These are phyloP conservation scores for Piaya cayana DNA, from an alignment of 2,113 vertebrate species.

Conservation along the genomic window DNA sequence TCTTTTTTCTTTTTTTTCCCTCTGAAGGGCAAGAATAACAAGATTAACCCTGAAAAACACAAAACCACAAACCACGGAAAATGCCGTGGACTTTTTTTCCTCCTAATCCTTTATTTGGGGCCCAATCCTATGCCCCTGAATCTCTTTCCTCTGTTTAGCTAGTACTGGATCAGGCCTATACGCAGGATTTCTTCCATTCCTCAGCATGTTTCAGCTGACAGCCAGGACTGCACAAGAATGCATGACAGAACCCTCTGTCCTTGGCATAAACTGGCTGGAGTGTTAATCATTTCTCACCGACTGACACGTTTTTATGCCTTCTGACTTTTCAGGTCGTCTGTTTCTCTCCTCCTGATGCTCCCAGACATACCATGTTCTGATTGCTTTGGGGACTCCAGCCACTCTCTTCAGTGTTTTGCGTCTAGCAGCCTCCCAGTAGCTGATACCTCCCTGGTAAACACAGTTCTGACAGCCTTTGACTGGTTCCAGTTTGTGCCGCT, in stretches of 20 bases:
- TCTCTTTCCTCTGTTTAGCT: not conserved
- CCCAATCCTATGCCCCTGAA: not conserved
- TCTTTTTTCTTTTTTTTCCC: not conserved
- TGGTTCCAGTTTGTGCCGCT: conserved; percentile 28
- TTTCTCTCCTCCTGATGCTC: not conserved
- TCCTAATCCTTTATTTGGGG: not conserved
- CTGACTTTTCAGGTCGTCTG: not conserved
- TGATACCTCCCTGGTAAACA: not conserved
- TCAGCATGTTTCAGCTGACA: conserved; percentile 2
- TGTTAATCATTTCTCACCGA: conserved; percentile 25
- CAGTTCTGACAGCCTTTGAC: not conserved
- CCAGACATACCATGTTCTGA: not conserved
- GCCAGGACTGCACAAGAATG: not conserved
- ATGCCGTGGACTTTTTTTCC: not conserved
- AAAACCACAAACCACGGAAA: not conserved
- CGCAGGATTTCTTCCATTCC: not conserved
- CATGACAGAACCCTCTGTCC: conserved; percentile 36
- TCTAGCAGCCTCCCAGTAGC: not conserved
- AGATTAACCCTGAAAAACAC: not conserved
- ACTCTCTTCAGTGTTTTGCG: not conserved
- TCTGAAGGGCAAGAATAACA: not conserved
- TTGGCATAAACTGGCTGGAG: conserved; percentile 6
- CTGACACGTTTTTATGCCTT: conserved; percentile 24
- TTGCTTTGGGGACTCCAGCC: not conserved
- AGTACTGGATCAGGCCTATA: not conserved